Evolutionary conservation across 1,140 invertebrate species (phyloP).

Genomic region (Diachasma alloeum): DNA sequence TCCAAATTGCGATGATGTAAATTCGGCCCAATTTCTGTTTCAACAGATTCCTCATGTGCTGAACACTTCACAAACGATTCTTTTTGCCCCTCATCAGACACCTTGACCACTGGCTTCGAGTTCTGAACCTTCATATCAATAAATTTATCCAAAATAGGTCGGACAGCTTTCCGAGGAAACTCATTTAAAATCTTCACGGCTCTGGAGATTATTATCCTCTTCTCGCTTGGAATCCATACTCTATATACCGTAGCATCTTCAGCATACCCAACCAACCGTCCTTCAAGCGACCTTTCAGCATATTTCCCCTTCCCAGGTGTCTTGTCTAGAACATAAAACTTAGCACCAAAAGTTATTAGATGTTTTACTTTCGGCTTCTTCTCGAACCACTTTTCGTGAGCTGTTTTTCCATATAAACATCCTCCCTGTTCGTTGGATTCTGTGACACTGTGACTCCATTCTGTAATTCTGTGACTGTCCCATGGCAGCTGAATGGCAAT

Average conservation of each 20-base stretch:
- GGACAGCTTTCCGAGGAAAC: background rate
- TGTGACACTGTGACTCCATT: background rate
- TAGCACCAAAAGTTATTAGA: slow-evolving; percentile 56
- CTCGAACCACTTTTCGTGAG: slow-evolving; percentile 48
- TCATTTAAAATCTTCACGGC: slow-evolving; percentile 32
- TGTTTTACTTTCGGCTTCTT: slow-evolving; percentile 43
- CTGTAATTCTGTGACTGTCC: no score
- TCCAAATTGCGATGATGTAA: no score
- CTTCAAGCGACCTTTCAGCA: slow-evolving; percentile 46
- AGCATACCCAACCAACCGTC: no score
- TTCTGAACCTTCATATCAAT: background rate
- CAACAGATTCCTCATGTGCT: background rate
- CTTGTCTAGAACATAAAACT: slow-evolving; percentile 50
- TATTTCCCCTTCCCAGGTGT: slow-evolving; percentile 43
- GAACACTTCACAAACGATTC: background rate
- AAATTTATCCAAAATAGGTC: background rate
- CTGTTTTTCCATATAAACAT: slow-evolving; percentile 26
- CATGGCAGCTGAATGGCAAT: background rate
- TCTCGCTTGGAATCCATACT: slow-evolving; percentile 31
- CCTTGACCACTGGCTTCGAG: background rate
- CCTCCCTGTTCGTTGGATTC: background rate
- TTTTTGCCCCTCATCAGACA: background rate
- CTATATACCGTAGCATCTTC: slow-evolving; percentile 52
- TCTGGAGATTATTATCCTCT: slow-evolving; percentile 20
- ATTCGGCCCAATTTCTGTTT: background rate